Conservation (phyloP, 2,797 vertebrate species). For the Anguilla pacifica region DNA sequence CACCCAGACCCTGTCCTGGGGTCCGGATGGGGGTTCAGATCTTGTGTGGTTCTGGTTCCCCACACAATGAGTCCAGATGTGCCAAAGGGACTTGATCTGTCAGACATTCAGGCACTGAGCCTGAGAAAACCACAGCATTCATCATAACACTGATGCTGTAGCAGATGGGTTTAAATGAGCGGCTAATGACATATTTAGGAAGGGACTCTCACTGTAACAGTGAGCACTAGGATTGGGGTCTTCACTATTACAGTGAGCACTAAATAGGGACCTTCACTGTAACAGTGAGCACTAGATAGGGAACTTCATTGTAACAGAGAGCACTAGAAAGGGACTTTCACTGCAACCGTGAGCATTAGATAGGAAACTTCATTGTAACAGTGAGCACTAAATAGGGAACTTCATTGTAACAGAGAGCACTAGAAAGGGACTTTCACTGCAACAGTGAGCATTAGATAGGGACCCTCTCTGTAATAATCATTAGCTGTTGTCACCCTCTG, state of each 20-base stretch:
- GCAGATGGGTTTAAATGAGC: background rate
- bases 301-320: no score
- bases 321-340: no score
- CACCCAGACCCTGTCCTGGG: background rate
- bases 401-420: no score
- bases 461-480: background rate
- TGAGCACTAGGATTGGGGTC: no score
- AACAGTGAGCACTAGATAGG: no score
- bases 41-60: background rate
- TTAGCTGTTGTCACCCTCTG: background rate
- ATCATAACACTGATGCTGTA: background rate
- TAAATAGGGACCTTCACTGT: no score
- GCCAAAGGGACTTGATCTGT: background rate
- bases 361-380: background rate
- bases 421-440: no score
- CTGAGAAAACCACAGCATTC: background rate
- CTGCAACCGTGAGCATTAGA: background rate
- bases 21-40: background rate
- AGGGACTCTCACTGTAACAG: no score
- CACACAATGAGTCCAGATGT: background rate
- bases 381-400: no score
- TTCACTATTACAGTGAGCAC: no score
- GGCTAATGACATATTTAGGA: background rate
- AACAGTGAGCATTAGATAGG: background rate
- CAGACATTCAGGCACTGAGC: background rate